These are phyloP conservation scores for Ips typographus DNA, from an alignment of 1,140 invertebrate genomes.

Conservation along the genomic window DNA sequence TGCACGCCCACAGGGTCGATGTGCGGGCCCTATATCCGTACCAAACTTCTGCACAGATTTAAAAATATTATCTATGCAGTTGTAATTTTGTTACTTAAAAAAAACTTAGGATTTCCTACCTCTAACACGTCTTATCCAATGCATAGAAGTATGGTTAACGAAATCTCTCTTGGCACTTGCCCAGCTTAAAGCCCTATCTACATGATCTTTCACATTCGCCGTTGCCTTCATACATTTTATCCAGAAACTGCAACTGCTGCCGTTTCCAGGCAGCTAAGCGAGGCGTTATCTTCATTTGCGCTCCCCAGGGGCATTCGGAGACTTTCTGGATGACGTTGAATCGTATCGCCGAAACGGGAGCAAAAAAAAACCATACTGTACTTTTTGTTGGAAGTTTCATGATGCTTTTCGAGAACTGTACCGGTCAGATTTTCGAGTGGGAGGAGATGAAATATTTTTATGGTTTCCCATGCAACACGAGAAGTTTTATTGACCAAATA, in stretches of 20 bases:
- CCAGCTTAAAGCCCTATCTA: slow-evolving; percentile 14
- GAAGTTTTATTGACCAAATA: too few species aligned
- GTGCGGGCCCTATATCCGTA: too few species aligned
- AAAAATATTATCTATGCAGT: too few species aligned
- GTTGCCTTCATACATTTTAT: slow-evolving; percentile 11
- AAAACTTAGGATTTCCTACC: background rate
- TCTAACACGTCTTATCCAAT: background rate
- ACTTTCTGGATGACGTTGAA: background rate
- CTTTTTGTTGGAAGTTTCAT: too few species aligned
- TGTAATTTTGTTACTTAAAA: too few species aligned
- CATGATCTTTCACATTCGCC: slow-evolving; percentile 6
- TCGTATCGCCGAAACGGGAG: background rate
- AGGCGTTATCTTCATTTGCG: slow-evolving; percentile 46
- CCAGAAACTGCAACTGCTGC: slow-evolving; percentile 39
- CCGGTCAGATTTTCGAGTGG: too few species aligned
- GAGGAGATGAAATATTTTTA: too few species aligned
- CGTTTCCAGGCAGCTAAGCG: slow-evolving; percentile 41
- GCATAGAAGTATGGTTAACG: background rate
- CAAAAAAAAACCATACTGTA: too few species aligned
- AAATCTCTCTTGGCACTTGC: slow-evolving; percentile 18
- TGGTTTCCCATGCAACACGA: too few species aligned
- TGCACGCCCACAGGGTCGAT: slow-evolving; percentile 5
- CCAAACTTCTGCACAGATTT: too few species aligned
- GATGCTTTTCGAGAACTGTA: too few species aligned
- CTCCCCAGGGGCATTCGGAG: background rate